phyloP scores from a whole-genome alignment of 2,113 vertebrate genomes.

The Leucopternis melanops region DNA sequence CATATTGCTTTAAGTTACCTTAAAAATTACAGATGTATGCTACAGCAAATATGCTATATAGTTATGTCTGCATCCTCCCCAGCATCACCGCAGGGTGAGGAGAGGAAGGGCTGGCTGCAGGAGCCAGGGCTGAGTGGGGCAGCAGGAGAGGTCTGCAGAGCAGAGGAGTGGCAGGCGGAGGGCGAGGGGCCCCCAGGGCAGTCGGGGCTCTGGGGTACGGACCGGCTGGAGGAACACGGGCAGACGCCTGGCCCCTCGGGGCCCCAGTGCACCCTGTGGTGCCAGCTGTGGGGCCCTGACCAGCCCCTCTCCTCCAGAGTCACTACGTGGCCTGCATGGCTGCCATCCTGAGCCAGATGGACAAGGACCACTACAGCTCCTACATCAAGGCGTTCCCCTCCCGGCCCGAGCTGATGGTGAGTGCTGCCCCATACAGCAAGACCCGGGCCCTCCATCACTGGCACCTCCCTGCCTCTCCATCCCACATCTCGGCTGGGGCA shows the following conservation, averaged over 20 bases:
- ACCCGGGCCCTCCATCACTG: fast-evolving
- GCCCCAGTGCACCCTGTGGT: fast-evolving
- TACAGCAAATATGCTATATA: not conserved
- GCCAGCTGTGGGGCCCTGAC: not conserved
- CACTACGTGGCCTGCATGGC: conserved; percentile 67
- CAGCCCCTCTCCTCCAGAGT: conserved; percentile 3
- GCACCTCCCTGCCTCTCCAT: not conserved
- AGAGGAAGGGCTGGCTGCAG: not conserved
- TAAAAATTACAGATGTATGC: not conserved
- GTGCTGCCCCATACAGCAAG: not conserved
- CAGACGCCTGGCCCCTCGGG: fast-evolving
- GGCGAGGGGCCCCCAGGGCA: fast-evolving
- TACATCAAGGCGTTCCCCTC: conserved; percentile 47
- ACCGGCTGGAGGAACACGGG: fast-evolving
- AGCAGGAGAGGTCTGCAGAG: not conserved
- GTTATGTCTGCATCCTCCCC: not conserved
- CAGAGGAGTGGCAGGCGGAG: fast-evolving
- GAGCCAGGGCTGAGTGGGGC: not conserved
- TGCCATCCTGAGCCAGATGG: conserved; percentile 64
- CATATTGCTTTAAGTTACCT: not conserved
- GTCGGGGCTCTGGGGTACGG: fast-evolving
- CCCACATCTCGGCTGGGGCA: fast-evolving
- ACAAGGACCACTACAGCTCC: conserved; percentile 39
- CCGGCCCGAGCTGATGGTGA: conserved; percentile 53
- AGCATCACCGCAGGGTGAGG: fast-evolving